Percentiles rank a stretch among this genome's conserved stretches.
phyloP scores from a whole-genome alignment of 2,113 vertebrate species.

The Triplophysa tibetana region DNA sequence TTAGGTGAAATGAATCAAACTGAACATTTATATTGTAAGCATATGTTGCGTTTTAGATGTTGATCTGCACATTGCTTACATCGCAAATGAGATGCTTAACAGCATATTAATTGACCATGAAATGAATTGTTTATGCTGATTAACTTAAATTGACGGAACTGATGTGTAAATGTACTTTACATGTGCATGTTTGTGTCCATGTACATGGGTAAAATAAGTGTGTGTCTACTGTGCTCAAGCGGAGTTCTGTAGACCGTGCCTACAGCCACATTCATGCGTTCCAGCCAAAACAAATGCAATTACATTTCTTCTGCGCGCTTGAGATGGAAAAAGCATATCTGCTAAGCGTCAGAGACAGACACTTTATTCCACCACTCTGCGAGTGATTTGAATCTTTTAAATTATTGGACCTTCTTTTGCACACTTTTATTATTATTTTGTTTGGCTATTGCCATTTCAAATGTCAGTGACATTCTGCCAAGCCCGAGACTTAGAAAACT shows the following conservation, averaged over 20 bases:
- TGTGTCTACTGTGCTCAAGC: conserved; percentile 38
- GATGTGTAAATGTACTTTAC: conserved; percentile 19
- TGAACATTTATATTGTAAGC: not conserved
- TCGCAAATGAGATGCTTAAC: not conserved
- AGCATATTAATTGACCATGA: no score
- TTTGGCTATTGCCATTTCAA: not conserved
- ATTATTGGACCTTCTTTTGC: conserved; percentile 25
- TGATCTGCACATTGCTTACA: not conserved
- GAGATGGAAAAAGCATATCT: conserved; percentile 58
- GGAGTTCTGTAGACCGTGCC: conserved; percentile 34
- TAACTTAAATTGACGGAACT: not conserved
- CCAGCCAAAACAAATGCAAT: conserved; percentile 63
- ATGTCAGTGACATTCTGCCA: not conserved
- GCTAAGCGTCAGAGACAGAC: conserved; percentile 48
- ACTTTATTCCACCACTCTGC: conserved; percentile 44
- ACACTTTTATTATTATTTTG: not conserved
- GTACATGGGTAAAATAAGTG: conserved; percentile 29
- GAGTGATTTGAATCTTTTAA: conserved; percentile 51
- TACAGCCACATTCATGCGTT: conserved; percentile 42
- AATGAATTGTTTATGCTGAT: no score
- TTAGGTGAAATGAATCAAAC: conserved; percentile 18
- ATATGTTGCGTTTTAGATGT: no score
- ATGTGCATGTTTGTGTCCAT: not conserved
- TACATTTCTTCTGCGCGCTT: conserved; percentile 49
- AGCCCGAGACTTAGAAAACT: no score